Base-by-base conservation (phyloP, 23 tunicate genomes). In the Ascidia mentula region DNA sequence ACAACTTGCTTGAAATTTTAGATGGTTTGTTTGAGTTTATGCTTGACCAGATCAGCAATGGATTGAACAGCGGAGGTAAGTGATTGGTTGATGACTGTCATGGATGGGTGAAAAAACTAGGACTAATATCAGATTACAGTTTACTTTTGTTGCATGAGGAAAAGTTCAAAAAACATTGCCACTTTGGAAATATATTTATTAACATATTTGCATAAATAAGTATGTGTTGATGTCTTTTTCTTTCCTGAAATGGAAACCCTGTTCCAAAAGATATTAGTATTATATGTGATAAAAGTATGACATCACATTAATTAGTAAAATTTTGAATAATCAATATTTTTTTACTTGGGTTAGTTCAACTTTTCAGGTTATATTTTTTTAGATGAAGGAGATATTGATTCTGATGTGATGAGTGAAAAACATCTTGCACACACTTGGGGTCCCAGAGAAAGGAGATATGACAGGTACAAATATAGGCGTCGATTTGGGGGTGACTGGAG, bases 1-100 rank as follows among this genome's bases (percentile, higher is more conserved):
- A 77, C 80, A 93, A 93, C 76, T 37, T 93, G 40, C 77, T 93
- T 31, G 98, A 93, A 80, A 93, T 93, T 40, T 34, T 93, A 36
- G 98, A 93, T 80, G 98, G 98, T 8, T 34, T 93, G 22, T 60
- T 88, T 18, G 98, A 93, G 0, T 93, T 89, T 74, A 82, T 93
- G 89, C 38, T 93, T 28, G 98, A 93, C 79, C 90, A 92, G 38
- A 79, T 87, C 4, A 46, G 60, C 26, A 79, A 91, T 32, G 69
- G 69, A 0, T 53, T 53, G 24, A 90, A 91, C 60, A 87, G 91
- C 83, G 97, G 91, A 61, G 97, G 97, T 92, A 69, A 2, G 13
- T 9, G n/a, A n/a, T n/a, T n/a, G n/a, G n/a, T n/a, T n/a, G n/a
- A n/a, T n/a, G n/a, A n/a, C n/a, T n/a, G n/a, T n/a, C n/a, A n/a